Evolutionary conservation across 37 sponge, comb jelly and placozoan genomes (phyloP).

Genomic region (Halichondria panicea): DNA sequence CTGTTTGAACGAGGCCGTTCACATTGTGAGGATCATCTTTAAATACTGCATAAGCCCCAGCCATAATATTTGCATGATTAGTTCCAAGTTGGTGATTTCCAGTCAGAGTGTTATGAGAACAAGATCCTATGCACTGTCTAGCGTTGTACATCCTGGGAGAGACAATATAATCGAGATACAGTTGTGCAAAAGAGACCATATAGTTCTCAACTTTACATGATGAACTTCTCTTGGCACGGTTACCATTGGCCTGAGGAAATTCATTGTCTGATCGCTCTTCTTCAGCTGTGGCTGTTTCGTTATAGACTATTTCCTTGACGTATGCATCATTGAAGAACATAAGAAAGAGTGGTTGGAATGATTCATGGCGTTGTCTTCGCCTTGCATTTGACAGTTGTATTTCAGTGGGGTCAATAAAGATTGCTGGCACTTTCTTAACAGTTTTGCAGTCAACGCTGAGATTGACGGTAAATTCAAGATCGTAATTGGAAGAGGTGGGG

Average conservation of each 20-base stretch:
- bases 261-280: too few relatives aligned
- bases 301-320: background rate
- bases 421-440: constrained; percentile 8
- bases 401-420: constrained; percentile 22
- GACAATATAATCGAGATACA: constrained; percentile 12
- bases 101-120: constrained; percentile 4
- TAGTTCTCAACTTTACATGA: constrained; percentile 19
- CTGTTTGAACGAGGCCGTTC: background rate
- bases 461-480: constrained; percentile 14
- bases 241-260: too few relatives aligned
- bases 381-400: background rate
- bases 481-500: background rate
- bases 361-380: background rate
- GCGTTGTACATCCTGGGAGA: constrained; percentile 44
- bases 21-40: background rate
- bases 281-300: background rate
- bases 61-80: constrained; percentile 49
- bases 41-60: constrained; percentile 13
- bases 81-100: background rate
- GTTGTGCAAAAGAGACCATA: constrained; percentile 4
- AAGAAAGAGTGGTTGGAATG: background rate
- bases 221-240: background rate
- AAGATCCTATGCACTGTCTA: constrained; percentile 28
- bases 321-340: background rate
- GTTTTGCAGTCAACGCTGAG: constrained; percentile 2